Conservation (phyloP, 2,797 vertebrate species). For the Cyprinodon diabolis region DNA sequence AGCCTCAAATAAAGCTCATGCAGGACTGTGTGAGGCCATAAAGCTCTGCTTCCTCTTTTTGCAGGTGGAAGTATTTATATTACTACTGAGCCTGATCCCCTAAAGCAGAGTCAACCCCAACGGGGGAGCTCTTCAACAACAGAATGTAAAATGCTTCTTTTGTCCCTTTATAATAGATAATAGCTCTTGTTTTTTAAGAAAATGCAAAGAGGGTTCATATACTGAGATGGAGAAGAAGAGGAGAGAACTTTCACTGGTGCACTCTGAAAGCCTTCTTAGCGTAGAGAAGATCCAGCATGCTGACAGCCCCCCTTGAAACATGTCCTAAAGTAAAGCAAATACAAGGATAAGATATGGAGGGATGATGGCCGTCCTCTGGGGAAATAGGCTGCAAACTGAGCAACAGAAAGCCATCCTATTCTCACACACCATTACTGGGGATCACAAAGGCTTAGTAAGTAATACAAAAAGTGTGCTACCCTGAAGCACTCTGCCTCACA, state of each 20-base stretch:
- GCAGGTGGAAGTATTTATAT: constrained; percentile 63
- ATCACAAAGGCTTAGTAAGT: constrained; percentile 32
- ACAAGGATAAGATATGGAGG: constrained; percentile 23
- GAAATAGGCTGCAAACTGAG: constrained; percentile 38
- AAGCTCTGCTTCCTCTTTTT: constrained; percentile 76
- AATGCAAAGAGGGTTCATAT: constrained; percentile 29
- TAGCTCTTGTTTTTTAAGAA: constrained; percentile 33
- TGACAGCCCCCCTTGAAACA: constrained; percentile 37
- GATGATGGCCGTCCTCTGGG: constrained; percentile 33
- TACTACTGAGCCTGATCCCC: constrained; percentile 32
- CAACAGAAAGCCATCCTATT: constrained; percentile 41
- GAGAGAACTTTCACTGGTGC: constrained; percentile 17
- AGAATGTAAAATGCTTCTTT: constrained; percentile 56
- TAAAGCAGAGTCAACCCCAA: constrained; percentile 44
- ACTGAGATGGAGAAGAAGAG: constrained; percentile 17
- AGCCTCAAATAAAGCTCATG: constrained; percentile 57
- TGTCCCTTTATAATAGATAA: constrained; percentile 48
- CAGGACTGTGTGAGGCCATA: constrained; percentile 55
- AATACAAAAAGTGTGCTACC: constrained; percentile 33
- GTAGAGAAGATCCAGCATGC: constrained; percentile 15
- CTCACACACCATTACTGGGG: constrained; percentile 7
- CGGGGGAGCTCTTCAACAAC: constrained; percentile 54
- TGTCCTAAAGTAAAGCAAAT: constrained; percentile 36
- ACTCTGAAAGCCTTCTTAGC: constrained; percentile 14
- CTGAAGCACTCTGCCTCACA: constrained; percentile 17